These are phyloP conservation scores for Halocynthia roretzi DNA, from an alignment of 23 tunicate genomes.

Conservation along the genomic window DNA sequence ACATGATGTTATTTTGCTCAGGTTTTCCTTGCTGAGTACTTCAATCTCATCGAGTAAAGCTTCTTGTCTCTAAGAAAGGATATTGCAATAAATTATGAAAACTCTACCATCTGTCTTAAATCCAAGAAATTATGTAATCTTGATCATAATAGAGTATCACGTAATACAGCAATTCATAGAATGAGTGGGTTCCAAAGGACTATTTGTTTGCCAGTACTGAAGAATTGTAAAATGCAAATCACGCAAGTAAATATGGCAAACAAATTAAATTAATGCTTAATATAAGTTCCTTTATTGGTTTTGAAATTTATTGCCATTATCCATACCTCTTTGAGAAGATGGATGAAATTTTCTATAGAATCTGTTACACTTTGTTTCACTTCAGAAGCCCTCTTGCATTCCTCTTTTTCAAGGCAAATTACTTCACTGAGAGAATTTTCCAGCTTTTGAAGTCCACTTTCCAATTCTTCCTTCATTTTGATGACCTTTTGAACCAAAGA, in stretches of 20 bases:
- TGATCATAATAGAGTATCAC: too few relatives aligned
- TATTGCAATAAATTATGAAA: too few relatives aligned
- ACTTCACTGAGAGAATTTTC: constrained; percentile 23
- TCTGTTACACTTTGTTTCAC: constrained; percentile 23
- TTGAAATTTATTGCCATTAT: not conserved
- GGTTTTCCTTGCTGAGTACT: constrained; percentile 10
- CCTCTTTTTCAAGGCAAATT: constrained; percentile 16
- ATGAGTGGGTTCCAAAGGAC: too few relatives aligned
- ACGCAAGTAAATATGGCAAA: too few relatives aligned
- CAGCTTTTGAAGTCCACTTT: constrained; percentile 1
- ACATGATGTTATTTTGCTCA: not conserved
- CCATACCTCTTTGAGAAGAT: constrained; percentile 27
- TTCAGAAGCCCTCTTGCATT: constrained; percentile 6
- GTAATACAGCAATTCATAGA: too few relatives aligned
- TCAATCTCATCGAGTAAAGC: constrained; percentile 13
- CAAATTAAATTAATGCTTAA: not conserved
- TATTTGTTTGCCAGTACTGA: too few relatives aligned
- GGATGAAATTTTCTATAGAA: constrained; percentile 25
- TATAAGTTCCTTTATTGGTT: not conserved
- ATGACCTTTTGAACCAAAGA: constrained; percentile 11
- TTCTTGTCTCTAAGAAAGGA: constrained; percentile 23
- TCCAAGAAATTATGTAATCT: too few relatives aligned
- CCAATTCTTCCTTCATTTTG: constrained; percentile 35
- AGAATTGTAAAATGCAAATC: too few relatives aligned
- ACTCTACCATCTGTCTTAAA: too few relatives aligned